Conservation (phyloP, 2,888 invertebrate genomes). For the Chrysopilus asiliformis region DNA sequence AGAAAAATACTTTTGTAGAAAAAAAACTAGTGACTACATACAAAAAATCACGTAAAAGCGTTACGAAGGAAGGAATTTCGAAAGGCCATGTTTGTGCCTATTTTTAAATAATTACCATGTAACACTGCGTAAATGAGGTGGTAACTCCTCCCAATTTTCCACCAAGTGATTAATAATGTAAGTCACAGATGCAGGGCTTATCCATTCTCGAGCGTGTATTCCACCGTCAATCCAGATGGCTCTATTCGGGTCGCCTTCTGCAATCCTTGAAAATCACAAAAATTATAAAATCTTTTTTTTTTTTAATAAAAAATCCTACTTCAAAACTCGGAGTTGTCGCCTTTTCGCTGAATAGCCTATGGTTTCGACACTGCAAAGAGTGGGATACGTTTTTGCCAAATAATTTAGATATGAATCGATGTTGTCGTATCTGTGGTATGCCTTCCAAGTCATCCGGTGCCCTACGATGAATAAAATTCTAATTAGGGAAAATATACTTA, state of each 20-base stretch:
- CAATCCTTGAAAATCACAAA: too few relatives aligned
- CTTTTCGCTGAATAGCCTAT: constrained; percentile 67
- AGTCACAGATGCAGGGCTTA: constrained; percentile 64
- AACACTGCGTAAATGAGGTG: constrained; percentile 56
- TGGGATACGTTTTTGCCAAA: constrained; percentile 55
- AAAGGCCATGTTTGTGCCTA: too few relatives aligned
- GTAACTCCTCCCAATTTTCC: constrained; percentile 50
- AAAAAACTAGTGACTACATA: too few relatives aligned
- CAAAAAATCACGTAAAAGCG: too few relatives aligned
- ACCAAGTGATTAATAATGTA: constrained; percentile 59
- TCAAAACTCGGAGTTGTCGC: constrained; percentile 52
- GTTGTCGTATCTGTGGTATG: constrained; percentile 56
- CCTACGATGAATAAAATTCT: constrained; percentile 19
- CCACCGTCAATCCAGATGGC: constrained; percentile 66
- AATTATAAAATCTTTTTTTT: too few relatives aligned
- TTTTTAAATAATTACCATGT: constrained; percentile 62
- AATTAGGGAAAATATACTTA: neutral
- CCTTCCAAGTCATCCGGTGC: constrained; percentile 57
- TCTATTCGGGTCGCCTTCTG: constrained; percentile 42
- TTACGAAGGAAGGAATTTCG: too few relatives aligned
- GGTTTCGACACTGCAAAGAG: constrained; percentile 53
- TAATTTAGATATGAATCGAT: constrained; percentile 59
- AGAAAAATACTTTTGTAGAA: too few relatives aligned
- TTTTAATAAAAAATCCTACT: constrained; percentile 27
- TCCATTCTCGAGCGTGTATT: constrained; percentile 86